Percentiles rank a stretch among this genome's conserved stretches.
Evolutionary conservation across 1,140 invertebrate genomes (phyloP).

Genomic region (Caenorhabditis inopinata): DNA sequence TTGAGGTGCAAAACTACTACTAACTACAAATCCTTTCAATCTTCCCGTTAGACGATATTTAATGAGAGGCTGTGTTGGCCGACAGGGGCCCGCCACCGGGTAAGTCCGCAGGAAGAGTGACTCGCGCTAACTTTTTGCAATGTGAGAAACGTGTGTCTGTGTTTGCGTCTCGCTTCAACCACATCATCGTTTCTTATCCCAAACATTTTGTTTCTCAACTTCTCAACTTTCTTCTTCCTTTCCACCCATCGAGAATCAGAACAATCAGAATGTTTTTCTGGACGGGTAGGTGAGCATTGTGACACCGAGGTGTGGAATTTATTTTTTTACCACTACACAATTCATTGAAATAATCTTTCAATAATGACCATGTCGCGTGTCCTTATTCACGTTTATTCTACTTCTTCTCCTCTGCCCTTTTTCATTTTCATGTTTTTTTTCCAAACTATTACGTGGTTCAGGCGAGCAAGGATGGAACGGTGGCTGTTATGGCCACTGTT

Average conservation of each 20-base stretch:
- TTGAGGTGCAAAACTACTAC: not conserved
- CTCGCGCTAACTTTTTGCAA: slow-evolving; percentile 21
- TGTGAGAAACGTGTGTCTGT: slow-evolving; percentile 30
- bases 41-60: not conserved
- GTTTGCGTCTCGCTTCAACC: slow-evolving; percentile 24
- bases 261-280: slow-evolving; percentile 4
- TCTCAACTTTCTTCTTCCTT: slow-evolving; percentile 4
- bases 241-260: not conserved
- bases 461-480: slow-evolving; percentile 2
- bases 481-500: slow-evolving; percentile 12
- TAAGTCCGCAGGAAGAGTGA: not conserved
- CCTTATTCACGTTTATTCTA: not conserved
- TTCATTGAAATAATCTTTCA: not conserved
- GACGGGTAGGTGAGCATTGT: not conserved
- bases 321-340: not conserved
- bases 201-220: not conserved
- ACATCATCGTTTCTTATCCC: slow-evolving; percentile 32
- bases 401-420: too few relatives aligned
- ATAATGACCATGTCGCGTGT: not conserved
- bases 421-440: not conserved
- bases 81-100: not conserved
- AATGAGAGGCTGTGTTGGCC: slow-evolving; percentile 7
- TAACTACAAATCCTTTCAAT: not conserved
- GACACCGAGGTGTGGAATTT: not conserved
- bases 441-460: not conserved